Percentiles rank a stretch among this genome's conserved stretches.
These are phyloP conservation scores for Potamarius usumacintae DNA, from an alignment of 2,113 vertebrate species.

Conservation along the genomic window DNA sequence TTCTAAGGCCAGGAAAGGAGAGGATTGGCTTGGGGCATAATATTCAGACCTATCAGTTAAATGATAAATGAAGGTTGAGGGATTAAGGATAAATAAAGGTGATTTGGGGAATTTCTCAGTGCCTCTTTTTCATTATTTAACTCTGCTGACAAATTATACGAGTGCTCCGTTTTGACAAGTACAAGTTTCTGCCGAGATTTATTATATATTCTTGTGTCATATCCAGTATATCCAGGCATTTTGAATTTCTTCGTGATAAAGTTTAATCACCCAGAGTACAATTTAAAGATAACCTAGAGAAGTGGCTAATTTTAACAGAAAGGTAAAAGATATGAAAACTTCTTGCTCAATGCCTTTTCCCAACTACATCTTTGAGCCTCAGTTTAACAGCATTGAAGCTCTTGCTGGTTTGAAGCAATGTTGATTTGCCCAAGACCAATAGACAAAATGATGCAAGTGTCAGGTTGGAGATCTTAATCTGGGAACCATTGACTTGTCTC, in stretches of 20 bases:
- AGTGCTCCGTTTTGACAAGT: not conserved
- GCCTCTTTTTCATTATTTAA: not conserved
- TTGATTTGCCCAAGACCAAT: constrained; percentile 30
- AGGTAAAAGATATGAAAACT: not conserved
- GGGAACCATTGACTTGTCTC: constrained; percentile 11
- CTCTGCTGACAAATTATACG: not conserved
- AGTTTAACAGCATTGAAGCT: not conserved
- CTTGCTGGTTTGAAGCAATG: too few relatives aligned
- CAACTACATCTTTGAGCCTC: not conserved
- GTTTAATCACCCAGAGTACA: constrained; percentile 9
- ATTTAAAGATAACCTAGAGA: constrained; percentile 30
- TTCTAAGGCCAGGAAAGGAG: not conserved
- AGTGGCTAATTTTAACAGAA: not conserved
- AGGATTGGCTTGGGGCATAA: too few relatives aligned
- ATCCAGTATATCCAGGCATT: not conserved
- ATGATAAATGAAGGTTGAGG: not conserved
- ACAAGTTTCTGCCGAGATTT: not conserved
- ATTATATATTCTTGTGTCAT: constrained; percentile 6
- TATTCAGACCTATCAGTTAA: not conserved
- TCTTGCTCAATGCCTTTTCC: constrained; percentile 5
- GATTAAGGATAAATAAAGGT: not conserved
- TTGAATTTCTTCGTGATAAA: constrained; percentile 27
- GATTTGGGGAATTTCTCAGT: not conserved
- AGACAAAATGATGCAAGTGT: constrained; percentile 39
- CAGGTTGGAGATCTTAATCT: constrained; percentile 32